These are phyloP conservation scores for Aradophagus sp. DNA, from an alignment of 1,140 invertebrate genomes.

Conservation along the genomic window DNA sequence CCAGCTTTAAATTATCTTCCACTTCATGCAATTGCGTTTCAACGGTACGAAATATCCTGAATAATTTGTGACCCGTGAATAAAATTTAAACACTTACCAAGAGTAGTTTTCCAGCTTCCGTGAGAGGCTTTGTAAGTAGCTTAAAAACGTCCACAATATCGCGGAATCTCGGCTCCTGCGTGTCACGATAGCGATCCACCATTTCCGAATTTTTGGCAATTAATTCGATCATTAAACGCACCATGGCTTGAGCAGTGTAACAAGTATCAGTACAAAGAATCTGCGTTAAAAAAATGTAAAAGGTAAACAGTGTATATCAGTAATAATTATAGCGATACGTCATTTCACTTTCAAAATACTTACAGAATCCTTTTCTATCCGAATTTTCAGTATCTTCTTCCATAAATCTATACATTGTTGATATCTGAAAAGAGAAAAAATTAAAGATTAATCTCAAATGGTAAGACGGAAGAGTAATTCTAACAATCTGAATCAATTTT, in stretches of 20 bases:
- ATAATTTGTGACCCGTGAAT: too few relatives aligned
- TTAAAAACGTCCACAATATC: slow-evolving; percentile 85
- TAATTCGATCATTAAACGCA: slow-evolving; percentile 86
- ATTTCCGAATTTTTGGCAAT: slow-evolving; percentile 79
- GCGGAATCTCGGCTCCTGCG: slow-evolving; percentile 78
- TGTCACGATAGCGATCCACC: slow-evolving; percentile 73
- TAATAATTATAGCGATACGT: not conserved
- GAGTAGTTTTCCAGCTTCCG: slow-evolving; percentile 79
- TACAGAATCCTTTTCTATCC: slow-evolving; percentile 86
- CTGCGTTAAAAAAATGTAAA: slow-evolving; percentile 46
- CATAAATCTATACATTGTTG: slow-evolving; percentile 91
- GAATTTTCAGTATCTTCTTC: slow-evolving; percentile 85
- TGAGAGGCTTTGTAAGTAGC: slow-evolving; percentile 78
- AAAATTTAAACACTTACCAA: slow-evolving; percentile 70
- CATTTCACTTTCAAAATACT: slow-evolving; percentile 22
- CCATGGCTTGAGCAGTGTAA: slow-evolving; percentile 86
- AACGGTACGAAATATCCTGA: too few relatives aligned
- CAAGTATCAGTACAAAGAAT: slow-evolving; percentile 83
- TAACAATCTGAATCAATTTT: too few relatives aligned
- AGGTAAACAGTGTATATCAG: too few relatives aligned
- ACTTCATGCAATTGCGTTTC: too few relatives aligned
- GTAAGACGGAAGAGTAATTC: too few relatives aligned
- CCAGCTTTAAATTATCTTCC: too few relatives aligned
- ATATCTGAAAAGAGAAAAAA: slow-evolving; percentile 75
- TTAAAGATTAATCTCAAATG: slow-evolving; percentile 11